Percentiles rank a stretch among this genome's conserved stretches.
Evolutionary conservation across 35 echinoderm and acorn worm species (phyloP).

Genomic region (Apostichopus californicus): DNA sequence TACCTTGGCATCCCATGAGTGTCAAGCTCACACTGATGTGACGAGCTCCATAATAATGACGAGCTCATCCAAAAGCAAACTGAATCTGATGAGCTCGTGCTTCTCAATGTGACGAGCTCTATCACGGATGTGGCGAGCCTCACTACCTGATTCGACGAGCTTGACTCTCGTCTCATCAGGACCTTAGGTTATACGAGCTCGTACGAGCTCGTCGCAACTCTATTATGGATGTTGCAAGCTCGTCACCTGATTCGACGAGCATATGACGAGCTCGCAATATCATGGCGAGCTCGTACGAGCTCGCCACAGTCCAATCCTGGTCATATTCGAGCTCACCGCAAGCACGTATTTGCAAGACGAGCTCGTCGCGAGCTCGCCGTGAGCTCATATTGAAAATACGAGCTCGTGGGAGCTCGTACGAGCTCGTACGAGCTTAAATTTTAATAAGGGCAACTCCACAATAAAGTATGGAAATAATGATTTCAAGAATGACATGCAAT

Average conservation of each 20-base stretch:
- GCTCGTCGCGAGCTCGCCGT: too few species aligned
- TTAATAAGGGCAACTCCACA: neutral
- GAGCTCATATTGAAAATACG: conserved; percentile 2
- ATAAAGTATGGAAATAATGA: neutral
- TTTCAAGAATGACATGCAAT: conserved; percentile 2
- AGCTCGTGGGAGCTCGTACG: neutral
- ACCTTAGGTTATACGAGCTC: neutral
- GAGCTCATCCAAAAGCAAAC: conserved; percentile 11
- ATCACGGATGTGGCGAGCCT: conserved; percentile 11
- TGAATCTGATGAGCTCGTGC: conserved; percentile 8
- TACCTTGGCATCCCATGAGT: neutral
- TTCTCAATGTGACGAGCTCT: conserved; percentile 11
- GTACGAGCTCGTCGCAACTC: conserved; percentile 1
- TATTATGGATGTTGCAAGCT: neutral
- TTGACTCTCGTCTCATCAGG: conserved; percentile 16
- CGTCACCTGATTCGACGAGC: conserved; percentile 2
- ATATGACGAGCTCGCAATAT: neutral
- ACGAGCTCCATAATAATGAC: conserved; percentile 8
- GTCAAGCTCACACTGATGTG: conserved; percentile 16
- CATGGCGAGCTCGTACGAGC: neutral
- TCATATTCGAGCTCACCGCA: too few species aligned
- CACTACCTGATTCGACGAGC: conserved; percentile 10
- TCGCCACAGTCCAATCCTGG: too few species aligned
- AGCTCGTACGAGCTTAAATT: neutral
- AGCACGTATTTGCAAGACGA: too few species aligned